Conservation (phyloP, 2,888 invertebrate genomes). For the Rhagophthalmus giganteus region DNA sequence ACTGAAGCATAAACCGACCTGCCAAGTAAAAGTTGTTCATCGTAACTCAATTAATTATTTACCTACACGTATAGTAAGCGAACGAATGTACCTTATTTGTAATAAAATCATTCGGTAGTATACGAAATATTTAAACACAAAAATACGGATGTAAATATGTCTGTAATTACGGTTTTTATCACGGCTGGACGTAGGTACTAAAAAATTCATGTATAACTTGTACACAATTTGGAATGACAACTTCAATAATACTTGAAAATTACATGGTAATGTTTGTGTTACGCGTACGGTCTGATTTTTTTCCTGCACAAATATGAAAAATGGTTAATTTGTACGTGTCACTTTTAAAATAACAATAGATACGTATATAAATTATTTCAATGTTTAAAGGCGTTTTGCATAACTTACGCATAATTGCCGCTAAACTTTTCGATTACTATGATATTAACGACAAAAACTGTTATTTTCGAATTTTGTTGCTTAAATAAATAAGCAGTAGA, state of each 20-base stretch:
- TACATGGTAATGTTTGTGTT: not conserved
- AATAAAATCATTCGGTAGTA: slow-evolving; percentile 6
- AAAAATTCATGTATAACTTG: slow-evolving; percentile 19
- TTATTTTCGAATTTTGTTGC: no score
- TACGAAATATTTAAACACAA: slow-evolving; percentile 12
- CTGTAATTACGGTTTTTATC: slow-evolving; percentile 19
- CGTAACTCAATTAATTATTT: slow-evolving; percentile 8
- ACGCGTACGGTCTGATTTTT: no score
- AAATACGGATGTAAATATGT: slow-evolving; percentile 13
- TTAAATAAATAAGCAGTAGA: no score
- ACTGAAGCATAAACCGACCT: slow-evolving; percentile 12
- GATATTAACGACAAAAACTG: no score
- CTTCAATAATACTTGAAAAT: slow-evolving; percentile 5
- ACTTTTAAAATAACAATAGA: no score
- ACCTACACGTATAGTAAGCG: not conserved
- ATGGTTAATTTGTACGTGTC: no score
- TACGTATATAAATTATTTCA: no score
- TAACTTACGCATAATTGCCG: no score
- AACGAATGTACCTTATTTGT: not conserved
- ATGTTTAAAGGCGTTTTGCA: no score
- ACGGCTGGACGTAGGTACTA: slow-evolving; percentile 8
- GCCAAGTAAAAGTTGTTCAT: slow-evolving; percentile 2
- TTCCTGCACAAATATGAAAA: no score
- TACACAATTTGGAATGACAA: slow-evolving; percentile 16
- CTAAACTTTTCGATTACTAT: no score